Evolutionary conservation across 2,797 vertebrate genomes (phyloP).

Genomic region (Enteromius anoplus): DNA sequence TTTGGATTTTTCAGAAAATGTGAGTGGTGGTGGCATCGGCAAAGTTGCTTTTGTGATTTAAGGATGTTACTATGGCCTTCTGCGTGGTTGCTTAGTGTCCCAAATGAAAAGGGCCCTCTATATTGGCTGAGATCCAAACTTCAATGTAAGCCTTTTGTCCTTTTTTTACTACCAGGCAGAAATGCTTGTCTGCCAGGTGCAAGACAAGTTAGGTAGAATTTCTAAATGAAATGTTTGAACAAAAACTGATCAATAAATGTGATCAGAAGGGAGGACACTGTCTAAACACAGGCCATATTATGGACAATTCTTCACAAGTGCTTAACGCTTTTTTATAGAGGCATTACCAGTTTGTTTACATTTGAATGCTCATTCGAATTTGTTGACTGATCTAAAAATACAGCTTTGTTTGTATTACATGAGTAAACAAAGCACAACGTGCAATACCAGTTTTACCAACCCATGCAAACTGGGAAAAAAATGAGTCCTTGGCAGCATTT

Average conservation of each 20-base stretch:
- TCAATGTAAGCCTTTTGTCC: neutral
- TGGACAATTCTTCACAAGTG: neutral
- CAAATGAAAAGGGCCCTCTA: neutral
- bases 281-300: neutral
- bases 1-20: neutral
- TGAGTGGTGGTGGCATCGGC: neutral
- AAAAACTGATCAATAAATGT: neutral
- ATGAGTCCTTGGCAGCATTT: neutral
- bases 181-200: neutral
- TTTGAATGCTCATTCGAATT: neutral
- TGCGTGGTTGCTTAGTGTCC: neutral
- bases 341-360: neutral
- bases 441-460: neutral
- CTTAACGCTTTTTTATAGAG: neutral
- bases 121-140: neutral
- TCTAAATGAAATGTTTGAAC: neutral
- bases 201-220: neutral
- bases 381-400: neutral
- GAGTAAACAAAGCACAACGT: neutral
- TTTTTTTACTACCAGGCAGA: neutral
- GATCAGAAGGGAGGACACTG: neutral
- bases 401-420: neutral
- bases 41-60: neutral
- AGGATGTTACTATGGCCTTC: neutral
- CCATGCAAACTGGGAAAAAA: neutral